Evolutionary conservation across 2,797 vertebrate genomes (phyloP).

Genomic region (Tapirus indicus): DNA sequence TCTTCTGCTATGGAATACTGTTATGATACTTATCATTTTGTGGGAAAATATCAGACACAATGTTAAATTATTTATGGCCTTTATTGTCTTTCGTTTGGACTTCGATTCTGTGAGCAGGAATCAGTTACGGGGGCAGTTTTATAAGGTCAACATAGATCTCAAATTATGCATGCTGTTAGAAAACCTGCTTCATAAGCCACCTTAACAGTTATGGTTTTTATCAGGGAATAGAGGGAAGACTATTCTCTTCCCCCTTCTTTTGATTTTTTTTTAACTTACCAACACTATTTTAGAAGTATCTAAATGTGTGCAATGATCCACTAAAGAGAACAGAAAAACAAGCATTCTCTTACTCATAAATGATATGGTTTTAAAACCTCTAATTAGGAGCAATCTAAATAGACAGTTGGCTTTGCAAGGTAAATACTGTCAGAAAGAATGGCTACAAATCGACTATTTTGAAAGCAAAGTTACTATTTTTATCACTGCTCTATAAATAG

Average conservation of each 20-base stretch:
- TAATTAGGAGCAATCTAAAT: conserved; percentile 42
- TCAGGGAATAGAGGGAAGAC: neutral
- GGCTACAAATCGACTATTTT: conserved; percentile 17
- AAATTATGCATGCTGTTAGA: neutral
- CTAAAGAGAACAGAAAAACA: neutral
- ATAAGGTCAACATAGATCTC: neutral
- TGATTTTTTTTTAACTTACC: neutral
- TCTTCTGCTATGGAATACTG: neutral
- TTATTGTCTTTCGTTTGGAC: neutral
- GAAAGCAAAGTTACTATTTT: conserved; percentile 36
- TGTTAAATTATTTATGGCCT: neutral
- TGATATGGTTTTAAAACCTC: neutral
- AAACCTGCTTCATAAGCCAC: neutral
- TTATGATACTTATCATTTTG: neutral
- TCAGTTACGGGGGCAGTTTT: neutral
- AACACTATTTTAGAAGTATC: conserved; percentile 15
- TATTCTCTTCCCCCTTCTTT: neutral
- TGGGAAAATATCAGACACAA: neutral
- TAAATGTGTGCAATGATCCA: neutral
- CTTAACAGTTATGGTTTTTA: neutral
- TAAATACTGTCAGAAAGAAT: conserved; percentile 46
- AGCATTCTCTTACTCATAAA: conserved; percentile 45
- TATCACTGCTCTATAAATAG: conserved; percentile 29
- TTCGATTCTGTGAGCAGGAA: neutral
- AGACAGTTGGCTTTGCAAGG: conserved; percentile 39